Conservation (phyloP, 2,113 vertebrate species). For the Rhineura floridana region DNA sequence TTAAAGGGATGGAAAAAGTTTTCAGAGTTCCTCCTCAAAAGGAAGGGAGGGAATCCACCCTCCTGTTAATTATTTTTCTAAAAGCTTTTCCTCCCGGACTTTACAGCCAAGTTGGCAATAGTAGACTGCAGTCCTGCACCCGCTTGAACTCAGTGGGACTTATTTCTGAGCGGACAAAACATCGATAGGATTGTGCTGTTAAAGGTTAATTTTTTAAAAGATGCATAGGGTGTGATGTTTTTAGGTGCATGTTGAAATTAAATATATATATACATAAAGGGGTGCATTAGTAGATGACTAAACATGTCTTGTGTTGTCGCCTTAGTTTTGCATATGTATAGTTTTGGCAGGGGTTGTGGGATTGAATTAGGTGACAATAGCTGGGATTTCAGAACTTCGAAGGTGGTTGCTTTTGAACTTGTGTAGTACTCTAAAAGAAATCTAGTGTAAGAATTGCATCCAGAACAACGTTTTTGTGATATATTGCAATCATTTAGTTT, state of each 20-base stretch:
- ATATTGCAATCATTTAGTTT: background rate
- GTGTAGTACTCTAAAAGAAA: background rate
- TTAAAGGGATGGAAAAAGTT: background rate
- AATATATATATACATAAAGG: constrained; percentile 37
- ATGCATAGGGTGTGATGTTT: constrained; percentile 22
- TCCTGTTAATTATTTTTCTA: constrained; percentile 45
- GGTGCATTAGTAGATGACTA: constrained; percentile 27
- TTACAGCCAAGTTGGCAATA: background rate
- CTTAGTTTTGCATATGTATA: background rate
- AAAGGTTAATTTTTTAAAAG: no score
- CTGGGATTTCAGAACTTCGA: constrained; percentile 48
- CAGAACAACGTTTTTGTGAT: constrained; percentile 11
- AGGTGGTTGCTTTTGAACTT: constrained; percentile 8
- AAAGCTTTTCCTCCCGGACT: constrained; percentile 3
- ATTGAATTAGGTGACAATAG: background rate
- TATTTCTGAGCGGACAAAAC: no score
- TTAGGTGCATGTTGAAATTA: constrained; percentile 9
- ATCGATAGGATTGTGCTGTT: no score
- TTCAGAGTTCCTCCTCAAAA: constrained; percentile 40
- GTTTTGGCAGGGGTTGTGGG: background rate
- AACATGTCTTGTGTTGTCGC: background rate
- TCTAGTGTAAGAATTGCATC: background rate
- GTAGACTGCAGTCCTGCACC: no score
- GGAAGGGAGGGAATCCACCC: background rate
- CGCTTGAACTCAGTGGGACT: no score